These are phyloP conservation scores for Eupithecia insigniata DNA, from an alignment of 2,888 invertebrate genomes.

Conservation along the genomic window DNA sequence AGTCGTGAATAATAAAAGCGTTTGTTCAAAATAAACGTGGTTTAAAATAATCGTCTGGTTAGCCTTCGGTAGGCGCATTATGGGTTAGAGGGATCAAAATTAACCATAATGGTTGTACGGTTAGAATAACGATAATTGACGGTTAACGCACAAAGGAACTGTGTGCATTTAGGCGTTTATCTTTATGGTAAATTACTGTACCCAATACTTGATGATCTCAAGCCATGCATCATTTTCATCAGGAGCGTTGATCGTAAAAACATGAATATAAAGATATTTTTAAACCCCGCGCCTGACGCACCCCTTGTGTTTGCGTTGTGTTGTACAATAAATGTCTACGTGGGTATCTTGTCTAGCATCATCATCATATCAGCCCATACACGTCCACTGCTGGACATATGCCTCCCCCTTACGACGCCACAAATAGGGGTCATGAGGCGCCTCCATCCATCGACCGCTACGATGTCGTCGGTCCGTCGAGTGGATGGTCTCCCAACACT, in stretches of 20 bases:
- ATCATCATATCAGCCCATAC: too few relatives aligned
- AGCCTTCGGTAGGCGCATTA: conserved; percentile 54
- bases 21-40: conserved; percentile 47
- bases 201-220: conserved; percentile 2
- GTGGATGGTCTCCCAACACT: too few relatives aligned
- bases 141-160: conserved; percentile 35
- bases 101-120: conserved; percentile 41
- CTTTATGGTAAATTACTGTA: conserved; percentile 5
- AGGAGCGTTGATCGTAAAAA: neutral
- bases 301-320: too few relatives aligned
- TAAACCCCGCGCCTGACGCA: too few relatives aligned
- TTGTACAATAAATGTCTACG: too few relatives aligned
- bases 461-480: too few relatives aligned
- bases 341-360: too few relatives aligned
- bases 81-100: conserved; percentile 42
- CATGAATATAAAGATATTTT: too few relatives aligned
- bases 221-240: neutral
- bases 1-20: conserved; percentile 29
- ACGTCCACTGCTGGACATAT: too few relatives aligned
- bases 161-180: conserved; percentile 7
- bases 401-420: too few relatives aligned
- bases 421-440: too few relatives aligned
- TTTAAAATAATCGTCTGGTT: conserved; percentile 58
- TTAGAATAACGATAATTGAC: conserved; percentile 40
- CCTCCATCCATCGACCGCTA: too few relatives aligned